Evolutionary conservation across 2,888 invertebrate genomes (phyloP), one percentile per base, ranked within the genome.

Genomic region (Brachyopa scutellaris): DNA sequence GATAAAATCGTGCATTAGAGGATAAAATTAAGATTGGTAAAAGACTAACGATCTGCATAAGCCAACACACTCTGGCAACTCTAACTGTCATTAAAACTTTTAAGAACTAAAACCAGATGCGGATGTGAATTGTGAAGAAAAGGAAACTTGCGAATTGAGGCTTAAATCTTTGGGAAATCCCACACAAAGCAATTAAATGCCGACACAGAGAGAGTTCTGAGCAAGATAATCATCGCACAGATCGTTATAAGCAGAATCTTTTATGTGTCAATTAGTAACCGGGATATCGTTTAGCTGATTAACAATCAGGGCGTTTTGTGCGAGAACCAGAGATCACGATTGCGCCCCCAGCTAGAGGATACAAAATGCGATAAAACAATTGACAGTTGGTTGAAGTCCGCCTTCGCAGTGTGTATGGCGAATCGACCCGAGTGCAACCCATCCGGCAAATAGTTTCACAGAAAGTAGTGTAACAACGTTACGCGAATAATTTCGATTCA

Each of bases 301-400:
- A 36, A 26, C 29, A 45, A 61, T 45, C 9, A 15, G n/a, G 13
- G 36, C 13, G 11, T 36, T 11, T 36, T 13, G 21, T 13, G 15
- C 13, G 19, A 42, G 8, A 51, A 15, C 29, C 17, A 45, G 36
- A 26, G 26, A 61, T 38, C 70, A 51, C 40, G 59, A 38, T 23
- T 33, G 64, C 45, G 51, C 47, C 70, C 61, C 51, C 59, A 59
- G 74, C 59, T 64, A 66, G 61, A 79, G 78, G 78, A 79, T 79
- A 38, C 62, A 21, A 69, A 33, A n/a, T 38, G 45, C 38, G 38
- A 61, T 33, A 62, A 55, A 21, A 31, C 26, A 23, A 57, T 53
- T 45, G 61, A 64, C 57, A 70, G 55, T 45, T 69, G 61, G n/a
- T 5, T 61, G 23, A 67, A 40, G 62, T 53, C 62, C 62, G 77